Evolutionary conservation across 2,113 vertebrate genomes (phyloP), one percentile per base, ranked within the genome.

Genomic region (Polypterus bichir): DNA sequence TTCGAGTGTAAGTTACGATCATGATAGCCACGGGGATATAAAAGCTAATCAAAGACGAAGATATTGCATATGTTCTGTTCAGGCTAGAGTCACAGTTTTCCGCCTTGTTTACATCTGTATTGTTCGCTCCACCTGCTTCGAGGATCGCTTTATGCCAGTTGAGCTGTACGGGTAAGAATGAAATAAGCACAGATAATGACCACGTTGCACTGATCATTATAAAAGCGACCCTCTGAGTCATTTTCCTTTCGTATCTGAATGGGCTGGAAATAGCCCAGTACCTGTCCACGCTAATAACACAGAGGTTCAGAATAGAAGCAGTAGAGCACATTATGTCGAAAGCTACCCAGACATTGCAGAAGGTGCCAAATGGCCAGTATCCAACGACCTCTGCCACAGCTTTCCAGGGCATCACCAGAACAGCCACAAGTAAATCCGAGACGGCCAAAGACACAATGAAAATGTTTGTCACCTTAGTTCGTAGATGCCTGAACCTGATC

Each of bases 291-390:
- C 93, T 94, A 72, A 97, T 96, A 54, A 96, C 76, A 1, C 94
- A 97, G 3, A 97, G 86, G 82, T 95, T 94, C 9, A 98, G 90
- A 78, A 98, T 98, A 70, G 92, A 97, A 3, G 94, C 94, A 0
- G 95, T 98, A 73, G 91, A 96, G 72, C 94, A 98, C 93, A 92
- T 95, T 70, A 97, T 98, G 76, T 98, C 95, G 11, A 96, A 98
- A 54, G 94, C 94, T 71, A 98, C 91, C 94, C 94, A 98, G 56
- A 94, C 52, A 57, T 91, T 87, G 62, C 94, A 98, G 80, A 96
- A 98, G 56, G 83, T 77, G 49, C 94, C 94, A 47, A 98, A 98
- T 4, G 95, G 95, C 95, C 95, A 98, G 67, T 91, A 92, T 0
- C 92, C 91, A 0, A 89, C 89, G 65, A 98, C 92, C 66, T 98